Evolutionary conservation across 2,888 invertebrate genomes (phyloP), one percentile per base, ranked within the genome.

Genomic region (Metopia argyrocephala): DNA sequence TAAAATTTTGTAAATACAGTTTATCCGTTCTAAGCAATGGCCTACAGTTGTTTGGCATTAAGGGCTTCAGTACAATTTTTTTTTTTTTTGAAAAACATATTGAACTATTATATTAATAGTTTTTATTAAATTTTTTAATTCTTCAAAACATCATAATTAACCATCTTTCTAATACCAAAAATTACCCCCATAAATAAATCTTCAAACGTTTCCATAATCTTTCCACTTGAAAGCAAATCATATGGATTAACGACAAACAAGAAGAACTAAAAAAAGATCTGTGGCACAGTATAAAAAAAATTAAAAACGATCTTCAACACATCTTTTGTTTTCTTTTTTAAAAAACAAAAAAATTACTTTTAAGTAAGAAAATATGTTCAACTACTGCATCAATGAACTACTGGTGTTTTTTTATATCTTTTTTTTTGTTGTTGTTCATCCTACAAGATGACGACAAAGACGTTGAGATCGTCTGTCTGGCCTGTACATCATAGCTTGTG

Each of bases 361-460:
- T 54, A 20, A 66, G 18, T 50, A 50, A 45, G 38, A 78, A 23
- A 64, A n/a, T n/a, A n/a, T n/a, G n/a, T n/a, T n/a, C n/a, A n/a
- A n/a, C 69, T 74, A 38, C 52, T 79, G 69, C n/a, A n/a, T n/a
- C n/a, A n/a, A n/a, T n/a, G n/a, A n/a, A 61, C 68, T 79, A 57
- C 52, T 27, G 46, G 66, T 66, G n/a, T n/a, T n/a, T n/a, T n/a
- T n/a, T n/a, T n/a, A n/a, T n/a, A n/a, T n/a, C 66, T 70, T 62
- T 70, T 25, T 21, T 31, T 76, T 57, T 76, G 57, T 64, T 65
- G 70, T 76, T n/a, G n/a, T n/a, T n/a, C n/a, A n/a, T n/a, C n/a
- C n/a, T n/a, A n/a, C n/a, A n/a, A n/a, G 20, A 5, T 15, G 52
- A 50, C 4, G 28, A 52, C 20, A 25, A 38, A 25, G 18, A 66